Conservation (phyloP, 2,888 invertebrate species). For the Lottia scabra region DNA sequence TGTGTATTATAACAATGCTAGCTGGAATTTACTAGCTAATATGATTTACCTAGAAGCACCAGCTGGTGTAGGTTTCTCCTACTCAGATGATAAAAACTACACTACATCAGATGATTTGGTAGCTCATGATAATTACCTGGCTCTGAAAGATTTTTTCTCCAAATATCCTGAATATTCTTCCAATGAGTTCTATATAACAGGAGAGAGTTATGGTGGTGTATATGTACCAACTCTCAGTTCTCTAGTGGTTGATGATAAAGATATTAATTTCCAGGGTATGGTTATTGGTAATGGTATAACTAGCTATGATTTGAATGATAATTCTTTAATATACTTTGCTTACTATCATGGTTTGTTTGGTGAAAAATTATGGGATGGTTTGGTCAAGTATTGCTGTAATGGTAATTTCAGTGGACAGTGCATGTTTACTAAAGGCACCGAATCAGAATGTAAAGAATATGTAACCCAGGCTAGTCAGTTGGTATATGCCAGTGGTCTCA, state of each 20-base stretch:
- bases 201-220: slow-evolving; percentile 71
- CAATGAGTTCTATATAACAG: slow-evolving; percentile 70
- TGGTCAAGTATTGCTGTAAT: slow-evolving; percentile 49
- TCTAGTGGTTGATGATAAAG: slow-evolving; percentile 62
- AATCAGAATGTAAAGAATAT: slow-evolving; percentile 9
- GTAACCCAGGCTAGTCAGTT: slow-evolving; percentile 25
- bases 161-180: slow-evolving; percentile 69
- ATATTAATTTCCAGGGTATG: slow-evolving; percentile 56
- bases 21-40: slow-evolving; percentile 58
- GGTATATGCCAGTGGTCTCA: slow-evolving; percentile 55
- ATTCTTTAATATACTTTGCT: slow-evolving; percentile 66
- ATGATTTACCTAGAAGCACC: slow-evolving; percentile 71
- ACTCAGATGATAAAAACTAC: slow-evolving; percentile 67
- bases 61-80: slow-evolving; percentile 72
- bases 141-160: slow-evolving; percentile 69
- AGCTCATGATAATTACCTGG: slow-evolving; percentile 69
- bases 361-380: slow-evolving; percentile 23
- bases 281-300: background rate
- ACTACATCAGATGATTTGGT: slow-evolving; percentile 65
- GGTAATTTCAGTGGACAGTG: slow-evolving; percentile 33
- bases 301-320: slow-evolving; percentile 49
- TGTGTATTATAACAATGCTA: background rate
- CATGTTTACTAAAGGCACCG: slow-evolving; percentile 30
- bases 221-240: slow-evolving; percentile 71
- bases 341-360: slow-evolving; percentile 48